These are phyloP conservation scores for Bombyx mori DNA, from an alignment of 1,140 invertebrate species.

Conservation along the genomic window DNA sequence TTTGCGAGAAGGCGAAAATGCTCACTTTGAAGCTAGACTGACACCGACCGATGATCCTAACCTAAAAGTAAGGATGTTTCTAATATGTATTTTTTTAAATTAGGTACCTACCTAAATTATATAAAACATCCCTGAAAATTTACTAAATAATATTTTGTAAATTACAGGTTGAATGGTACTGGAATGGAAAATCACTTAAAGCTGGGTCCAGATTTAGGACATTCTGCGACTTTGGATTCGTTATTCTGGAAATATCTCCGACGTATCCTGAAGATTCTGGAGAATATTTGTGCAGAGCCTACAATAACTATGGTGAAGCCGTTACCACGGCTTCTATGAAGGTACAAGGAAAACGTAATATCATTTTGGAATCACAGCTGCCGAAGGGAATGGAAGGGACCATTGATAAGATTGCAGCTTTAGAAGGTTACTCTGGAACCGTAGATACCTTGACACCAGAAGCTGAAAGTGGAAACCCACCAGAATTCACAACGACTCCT, in stretches of 20 bases:
- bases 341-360: slow-evolving; percentile 90
- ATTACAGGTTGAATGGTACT: slow-evolving; percentile 91
- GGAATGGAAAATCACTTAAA: slow-evolving; percentile 91
- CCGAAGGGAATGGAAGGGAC: slow-evolving; percentile 94
- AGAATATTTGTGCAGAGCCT: slow-evolving; percentile 92
- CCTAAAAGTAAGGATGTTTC: slow-evolving; percentile 77
- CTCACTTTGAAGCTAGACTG: slow-evolving; percentile 94
- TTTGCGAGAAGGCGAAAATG: slow-evolving; percentile 90
- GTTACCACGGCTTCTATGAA: slow-evolving; percentile 93
- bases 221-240: slow-evolving; percentile 96
- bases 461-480: slow-evolving; percentile 89
- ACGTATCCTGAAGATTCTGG: slow-evolving; percentile 96
- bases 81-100: too few species aligned
- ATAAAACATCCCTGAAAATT: background rate
- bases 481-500: slow-evolving; percentile 92
- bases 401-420: slow-evolving; percentile 92
- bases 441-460: slow-evolving; percentile 76
- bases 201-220: slow-evolving; percentile 92
- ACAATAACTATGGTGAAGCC: slow-evolving; percentile 92
- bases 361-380: slow-evolving; percentile 92
- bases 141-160: background rate
- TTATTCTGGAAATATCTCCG: slow-evolving; percentile 93
- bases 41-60: slow-evolving; percentile 95
- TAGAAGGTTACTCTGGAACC: slow-evolving; percentile 86
- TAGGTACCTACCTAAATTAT: too few species aligned